phyloP scores from a whole-genome alignment of 1,140 invertebrate genomes.

The Drepana arcuata region DNA sequence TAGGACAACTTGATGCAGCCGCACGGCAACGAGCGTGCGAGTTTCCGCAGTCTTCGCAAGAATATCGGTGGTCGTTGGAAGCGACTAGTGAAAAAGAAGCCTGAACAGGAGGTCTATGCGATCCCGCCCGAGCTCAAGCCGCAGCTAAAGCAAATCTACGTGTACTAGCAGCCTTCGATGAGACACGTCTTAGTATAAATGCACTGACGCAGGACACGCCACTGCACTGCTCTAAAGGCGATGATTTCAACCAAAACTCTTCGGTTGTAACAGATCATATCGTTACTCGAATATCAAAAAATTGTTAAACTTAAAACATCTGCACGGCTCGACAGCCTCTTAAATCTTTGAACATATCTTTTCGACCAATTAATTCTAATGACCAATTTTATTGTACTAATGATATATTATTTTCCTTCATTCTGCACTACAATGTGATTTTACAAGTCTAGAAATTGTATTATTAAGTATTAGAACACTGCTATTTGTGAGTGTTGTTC shows the following conservation, averaged over 20 bases:
- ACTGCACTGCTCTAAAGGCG: conserved; percentile 29
- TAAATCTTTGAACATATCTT: conserved; percentile 57
- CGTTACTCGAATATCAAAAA: conserved; percentile 59
- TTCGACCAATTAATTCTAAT: conserved; percentile 64
- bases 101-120: conserved; percentile 83
- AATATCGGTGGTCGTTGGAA: conserved; percentile 87
- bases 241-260: conserved; percentile 41
- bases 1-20: conserved; percentile 84
- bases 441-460: conserved; percentile 60
- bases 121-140: conserved; percentile 89
- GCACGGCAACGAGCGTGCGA: conserved; percentile 78
- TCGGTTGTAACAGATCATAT: conserved; percentile 43
- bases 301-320: conserved; percentile 31
- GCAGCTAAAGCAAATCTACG: conserved; percentile 90
- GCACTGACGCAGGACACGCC: conserved; percentile 57
- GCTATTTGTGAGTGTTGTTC: conserved; percentile 56
- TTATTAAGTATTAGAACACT: conserved; percentile 70
- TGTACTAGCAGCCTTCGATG: conserved; percentile 76
- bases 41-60: conserved; percentile 85
- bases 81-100: conserved; percentile 85
- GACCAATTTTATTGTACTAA: no score
- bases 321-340: conserved; percentile 36
- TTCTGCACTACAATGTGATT: conserved; percentile 64
- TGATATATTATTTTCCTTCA: conserved; percentile 47
- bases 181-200: conserved; percentile 22